phyloP scores from a whole-genome alignment of 2,797 vertebrate genomes.

The Schizopygopsis pylzovi region DNA sequence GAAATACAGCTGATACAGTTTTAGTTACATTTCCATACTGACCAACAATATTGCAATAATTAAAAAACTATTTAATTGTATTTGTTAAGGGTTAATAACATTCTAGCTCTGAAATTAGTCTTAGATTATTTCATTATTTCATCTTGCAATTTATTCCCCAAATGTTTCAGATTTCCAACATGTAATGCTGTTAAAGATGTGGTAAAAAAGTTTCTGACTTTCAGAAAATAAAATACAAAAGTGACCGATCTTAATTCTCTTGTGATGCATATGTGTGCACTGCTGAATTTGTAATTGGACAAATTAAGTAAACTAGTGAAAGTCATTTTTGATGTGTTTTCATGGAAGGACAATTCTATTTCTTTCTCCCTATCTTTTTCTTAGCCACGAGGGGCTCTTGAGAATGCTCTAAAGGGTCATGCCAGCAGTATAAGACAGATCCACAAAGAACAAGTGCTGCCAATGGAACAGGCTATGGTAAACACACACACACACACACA shows the following conservation, averaged over 20 bases:
- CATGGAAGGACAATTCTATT: not conserved
- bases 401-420: constrained; percentile 85
- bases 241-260: not conserved
- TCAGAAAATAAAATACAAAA: not conserved
- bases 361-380: not conserved
- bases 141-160: not conserved
- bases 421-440: constrained; percentile 85
- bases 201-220: not conserved
- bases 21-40: not conserved
- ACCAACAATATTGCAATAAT: not conserved
- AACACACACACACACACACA: constrained; percentile 51
- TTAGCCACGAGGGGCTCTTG: constrained; percentile 87
- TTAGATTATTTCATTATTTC: not conserved
- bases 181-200: not conserved
- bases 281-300: not conserved
- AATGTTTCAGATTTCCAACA: not conserved
- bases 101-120: not conserved
- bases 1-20: not conserved
- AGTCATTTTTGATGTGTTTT: not conserved
- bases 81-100: not conserved
- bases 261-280: not conserved
- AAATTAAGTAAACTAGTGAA: not conserved
- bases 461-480: constrained; percentile 91
- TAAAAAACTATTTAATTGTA: not conserved
- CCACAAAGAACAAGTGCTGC: constrained; percentile 84